Evolutionary conservation across 2,888 invertebrate genomes (phyloP), one percentile per base, ranked within the genome.

Genomic region (Creontiades dilutus): DNA sequence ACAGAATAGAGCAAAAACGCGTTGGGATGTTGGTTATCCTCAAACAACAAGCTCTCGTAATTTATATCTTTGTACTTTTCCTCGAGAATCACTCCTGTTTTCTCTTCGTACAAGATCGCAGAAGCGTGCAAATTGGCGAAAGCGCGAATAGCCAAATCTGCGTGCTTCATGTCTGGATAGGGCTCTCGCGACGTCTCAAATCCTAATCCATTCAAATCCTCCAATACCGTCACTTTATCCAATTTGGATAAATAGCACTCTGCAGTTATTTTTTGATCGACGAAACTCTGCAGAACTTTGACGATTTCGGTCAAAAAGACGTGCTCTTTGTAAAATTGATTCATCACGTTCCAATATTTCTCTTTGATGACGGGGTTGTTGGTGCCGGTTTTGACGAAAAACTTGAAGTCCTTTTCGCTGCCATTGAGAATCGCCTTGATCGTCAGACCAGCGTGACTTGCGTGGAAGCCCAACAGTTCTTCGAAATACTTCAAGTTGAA

Each of bases 61-160:
- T 75, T 28, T 9, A 90, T 87, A 13, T 90, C 89, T 0, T 86
- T 81, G 55, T 86, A 91, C 46, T 89, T 86, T 14, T 90, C 86
- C 1, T 61, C 75, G 19, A 90, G 23, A 13, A 47, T 27, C 4
- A 68, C 82, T 14, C 90, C 90, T 3, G 89, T 76, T 47, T 89
- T 90, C 11, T 90, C 89, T 89, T 91, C 90, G 23, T 89, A 89
- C 5, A 90, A 28, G 14, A 90, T 57, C 7, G 90, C 85, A 0
- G 90, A 76, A 2, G 91, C 90, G 85, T 91, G 91, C 7, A 91
- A 86, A 55, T 90, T 90, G 2, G 90, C 91, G 48, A 91, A 90
- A 13, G 90, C 84, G 12, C 90, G 57, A 3, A 91, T 16, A 0
- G 91, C 90, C 14, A 68, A 16, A 76, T 90, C 88, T 0, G 84